Percentiles rank a stretch among this genome's conserved stretches.
These are phyloP conservation scores for Epinephelus fuscoguttatus DNA, from an alignment of 2,113 vertebrate genomes.

Conservation along the genomic window DNA sequence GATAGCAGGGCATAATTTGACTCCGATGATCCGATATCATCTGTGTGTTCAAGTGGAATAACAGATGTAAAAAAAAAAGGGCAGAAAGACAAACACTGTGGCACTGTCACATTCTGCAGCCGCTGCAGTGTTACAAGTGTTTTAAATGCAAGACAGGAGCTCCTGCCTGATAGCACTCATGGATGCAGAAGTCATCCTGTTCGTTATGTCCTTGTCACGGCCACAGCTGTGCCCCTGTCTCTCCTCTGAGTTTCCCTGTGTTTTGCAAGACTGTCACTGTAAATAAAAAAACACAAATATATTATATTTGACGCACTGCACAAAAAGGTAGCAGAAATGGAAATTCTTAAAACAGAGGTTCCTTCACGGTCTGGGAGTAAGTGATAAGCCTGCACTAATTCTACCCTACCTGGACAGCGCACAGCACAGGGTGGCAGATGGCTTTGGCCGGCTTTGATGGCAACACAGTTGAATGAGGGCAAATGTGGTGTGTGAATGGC, in stretches of 20 bases:
- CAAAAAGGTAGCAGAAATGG: slow-evolving; percentile 10
- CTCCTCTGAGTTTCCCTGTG: background rate
- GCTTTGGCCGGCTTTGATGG: slow-evolving; percentile 48
- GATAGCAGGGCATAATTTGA: slow-evolving; percentile 40
- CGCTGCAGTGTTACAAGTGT: slow-evolving; percentile 4
- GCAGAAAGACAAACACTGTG: background rate
- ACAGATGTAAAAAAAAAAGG: background rate
- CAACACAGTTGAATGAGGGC: slow-evolving; percentile 45
- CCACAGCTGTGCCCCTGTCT: background rate
- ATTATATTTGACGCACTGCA: slow-evolving; percentile 4
- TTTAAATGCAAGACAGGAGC: slow-evolving; percentile 39
- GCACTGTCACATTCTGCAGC: background rate
- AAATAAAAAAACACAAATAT: slow-evolving; percentile 6
- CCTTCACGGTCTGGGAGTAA: slow-evolving; percentile 34
- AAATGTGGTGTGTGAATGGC: slow-evolving; percentile 49
- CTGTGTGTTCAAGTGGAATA: slow-evolving; percentile 17
- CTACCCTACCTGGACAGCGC: slow-evolving; percentile 41
- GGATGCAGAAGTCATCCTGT: slow-evolving; percentile 35
- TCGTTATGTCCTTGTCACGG: slow-evolving; percentile 40
- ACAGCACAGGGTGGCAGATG: slow-evolving; percentile 48
- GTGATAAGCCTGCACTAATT: slow-evolving; percentile 46
- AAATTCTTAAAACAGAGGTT: slow-evolving; percentile 26
- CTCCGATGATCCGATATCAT: slow-evolving; percentile 14
- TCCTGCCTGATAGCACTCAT: slow-evolving; percentile 23
- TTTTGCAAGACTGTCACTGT: slow-evolving; percentile 30